Percentiles rank a stretch among this genome's conserved stretches.
phyloP scores from a whole-genome alignment of 2,797 vertebrate genomes.

The Pristis pectinata region DNA sequence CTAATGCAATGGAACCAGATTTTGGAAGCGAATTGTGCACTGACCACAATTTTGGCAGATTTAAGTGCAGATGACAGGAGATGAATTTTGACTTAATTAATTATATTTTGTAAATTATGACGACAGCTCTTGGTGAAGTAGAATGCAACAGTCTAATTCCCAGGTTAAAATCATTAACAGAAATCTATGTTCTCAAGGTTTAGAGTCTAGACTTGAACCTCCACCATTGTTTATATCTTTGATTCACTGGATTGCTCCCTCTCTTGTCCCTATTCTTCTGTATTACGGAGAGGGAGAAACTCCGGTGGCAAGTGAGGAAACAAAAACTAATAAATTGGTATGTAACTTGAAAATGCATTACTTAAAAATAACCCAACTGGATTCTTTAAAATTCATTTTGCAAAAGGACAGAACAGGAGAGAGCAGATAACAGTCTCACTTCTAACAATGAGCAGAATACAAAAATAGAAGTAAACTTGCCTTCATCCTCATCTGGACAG shows the following conservation, averaged over 20 bases:
- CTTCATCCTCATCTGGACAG: conserved; percentile 83
- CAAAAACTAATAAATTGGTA: neutral
- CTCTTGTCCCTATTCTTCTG: neutral
- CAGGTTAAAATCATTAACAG: neutral
- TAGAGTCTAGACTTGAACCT: neutral
- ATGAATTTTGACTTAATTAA: too few relatives aligned
- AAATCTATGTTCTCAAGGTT: neutral
- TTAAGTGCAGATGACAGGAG: too few relatives aligned
- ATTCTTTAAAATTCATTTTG: neutral
- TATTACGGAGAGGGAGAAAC: neutral
- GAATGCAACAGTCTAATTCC: neutral
- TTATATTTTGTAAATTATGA: neutral
- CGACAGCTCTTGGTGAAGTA: neutral
- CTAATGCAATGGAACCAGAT: too few relatives aligned
- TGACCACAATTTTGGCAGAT: too few relatives aligned
- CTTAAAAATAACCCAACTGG: neutral
- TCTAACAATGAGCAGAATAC: neutral
- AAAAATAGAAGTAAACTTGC: conserved; percentile 67
- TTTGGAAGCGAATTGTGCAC: too few relatives aligned
- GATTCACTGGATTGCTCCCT: neutral
- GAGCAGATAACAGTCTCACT: neutral
- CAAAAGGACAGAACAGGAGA: neutral
- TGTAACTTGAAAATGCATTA: neutral
- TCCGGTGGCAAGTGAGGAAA: neutral
- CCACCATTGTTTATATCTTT: too few relatives aligned